Conservation (phyloP, 2,113 vertebrate species). For the Marmota monax region DNA sequence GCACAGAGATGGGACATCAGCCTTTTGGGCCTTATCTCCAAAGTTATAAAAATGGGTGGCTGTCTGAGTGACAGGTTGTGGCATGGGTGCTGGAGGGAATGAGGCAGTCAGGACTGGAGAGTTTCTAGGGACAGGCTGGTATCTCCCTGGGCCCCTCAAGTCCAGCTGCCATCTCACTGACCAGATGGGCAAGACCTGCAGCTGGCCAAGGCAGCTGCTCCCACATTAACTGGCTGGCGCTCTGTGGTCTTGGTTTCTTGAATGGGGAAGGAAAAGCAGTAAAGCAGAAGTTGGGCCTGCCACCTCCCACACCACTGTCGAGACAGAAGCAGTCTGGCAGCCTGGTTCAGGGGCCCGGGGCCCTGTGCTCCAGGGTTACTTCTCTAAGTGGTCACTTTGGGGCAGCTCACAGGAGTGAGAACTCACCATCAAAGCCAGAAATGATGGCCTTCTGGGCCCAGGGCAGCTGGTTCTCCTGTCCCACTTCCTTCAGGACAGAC, state of each 20-base stretch:
- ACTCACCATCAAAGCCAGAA: slow-evolving; percentile 93
- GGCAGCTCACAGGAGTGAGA: neutral
- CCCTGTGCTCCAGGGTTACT: neutral
- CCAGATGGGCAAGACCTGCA: neutral
- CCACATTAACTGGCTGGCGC: neutral
- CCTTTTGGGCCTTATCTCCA: neutral
- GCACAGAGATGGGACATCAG: neutral
- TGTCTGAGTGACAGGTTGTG: neutral
- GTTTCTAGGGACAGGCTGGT: neutral
- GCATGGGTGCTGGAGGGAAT: neutral
- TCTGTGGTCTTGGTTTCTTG: neutral
- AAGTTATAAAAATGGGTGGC: neutral
- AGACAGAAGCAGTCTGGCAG: neutral
- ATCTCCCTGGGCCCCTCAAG: neutral
- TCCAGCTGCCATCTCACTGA: neutral
- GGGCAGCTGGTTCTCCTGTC: slow-evolving; percentile 89
- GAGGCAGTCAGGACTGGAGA: neutral
- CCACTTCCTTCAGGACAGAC: slow-evolving; percentile 90
- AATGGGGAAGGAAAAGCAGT: neutral
- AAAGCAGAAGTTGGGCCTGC: neutral
- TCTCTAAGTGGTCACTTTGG: neutral
- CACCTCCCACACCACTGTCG: neutral
- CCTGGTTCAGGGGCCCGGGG: neutral
- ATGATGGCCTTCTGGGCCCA: slow-evolving; percentile 94
- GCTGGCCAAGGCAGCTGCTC: neutral